Evolutionary conservation across 2,888 invertebrate genomes (phyloP), one percentile per base, ranked within the genome.

Genomic region (Drosophila emarginata): DNA sequence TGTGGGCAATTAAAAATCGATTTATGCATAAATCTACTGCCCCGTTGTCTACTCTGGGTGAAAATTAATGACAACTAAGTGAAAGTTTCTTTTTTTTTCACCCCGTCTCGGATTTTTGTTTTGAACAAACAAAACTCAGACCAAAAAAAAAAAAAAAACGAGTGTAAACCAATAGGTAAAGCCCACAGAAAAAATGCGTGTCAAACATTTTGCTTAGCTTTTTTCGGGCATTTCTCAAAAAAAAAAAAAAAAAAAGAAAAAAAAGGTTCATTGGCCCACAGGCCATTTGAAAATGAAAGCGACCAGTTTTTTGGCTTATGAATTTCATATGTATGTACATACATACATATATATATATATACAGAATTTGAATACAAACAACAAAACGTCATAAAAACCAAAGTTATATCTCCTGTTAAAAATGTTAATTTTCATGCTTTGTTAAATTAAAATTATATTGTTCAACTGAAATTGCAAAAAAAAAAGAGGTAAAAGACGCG

Each of bases 1-100:
- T 75, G 36, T 68, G 56, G 61, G 60, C 76, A 87, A 87, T 87
- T 87, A 87, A 85, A 84, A 68, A 85, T 85, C 83, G 85, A 84
- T 84, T 82, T 87, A 85, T 54, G 54, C 54, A 36, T 36, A 36
- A 36, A 36, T 32, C 18, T 21, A 6, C 2, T 60, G 26, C 40
- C 58, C 32, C 62, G 52, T 56, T 45, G 63, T 54, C 71, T 59
- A 52, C 68, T 72, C 72, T 65, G 54, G 72, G 70, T 72, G 78
- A 82, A 87, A 87, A 85, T 73, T 85, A 87, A 87, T 74, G 82
- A 79, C 71, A 64, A 67, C 67, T 66, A 45, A 85, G 83, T 84
- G 83, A 84, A 84, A 84, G 83, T 84, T 73, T 39, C 54, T 45
- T 71, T 66, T 70, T 69, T 72, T 67, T 66, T 23, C 11, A 1